phyloP scores from a whole-genome alignment of 2,113 vertebrate species.

The Ailuropoda melanoleuca region DNA sequence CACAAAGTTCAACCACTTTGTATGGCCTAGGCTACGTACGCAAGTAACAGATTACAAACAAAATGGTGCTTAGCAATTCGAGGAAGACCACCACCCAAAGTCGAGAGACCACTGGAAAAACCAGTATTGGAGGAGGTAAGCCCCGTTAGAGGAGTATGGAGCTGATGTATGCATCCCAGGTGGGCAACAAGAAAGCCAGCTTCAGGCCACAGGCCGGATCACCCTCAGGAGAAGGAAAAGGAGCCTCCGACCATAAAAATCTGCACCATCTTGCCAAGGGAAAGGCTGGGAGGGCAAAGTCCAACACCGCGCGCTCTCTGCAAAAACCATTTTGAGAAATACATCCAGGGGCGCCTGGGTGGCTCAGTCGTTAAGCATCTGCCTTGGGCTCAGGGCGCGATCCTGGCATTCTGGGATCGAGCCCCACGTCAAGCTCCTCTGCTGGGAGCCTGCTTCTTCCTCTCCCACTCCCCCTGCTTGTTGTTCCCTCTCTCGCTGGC shows the following conservation, averaged over 20 bases:
- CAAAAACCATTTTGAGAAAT: background rate
- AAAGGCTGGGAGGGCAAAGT: background rate
- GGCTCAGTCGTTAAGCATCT: no score
- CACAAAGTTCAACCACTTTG: background rate
- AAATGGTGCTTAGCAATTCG: background rate
- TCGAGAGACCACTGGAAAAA: background rate
- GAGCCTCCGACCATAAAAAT: background rate
- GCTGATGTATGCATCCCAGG: fast-evolving
- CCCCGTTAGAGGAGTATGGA: fast-evolving
- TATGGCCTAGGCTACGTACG: background rate
- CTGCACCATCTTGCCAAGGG: background rate
- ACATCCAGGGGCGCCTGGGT: background rate
- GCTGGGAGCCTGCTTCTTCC: no score
- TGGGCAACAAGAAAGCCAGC: background rate
- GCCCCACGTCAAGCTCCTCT: no score
- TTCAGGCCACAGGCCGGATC: background rate
- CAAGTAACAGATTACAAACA: background rate
- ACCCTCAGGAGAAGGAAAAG: background rate
- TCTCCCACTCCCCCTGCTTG: no score
- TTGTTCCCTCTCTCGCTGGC: no score
- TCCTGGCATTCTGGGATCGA: no score
- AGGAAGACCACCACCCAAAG: background rate
- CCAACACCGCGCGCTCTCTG: background rate
- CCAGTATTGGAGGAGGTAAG: background rate
- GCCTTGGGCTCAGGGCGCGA: no score